Evolutionary conservation across 1,140 invertebrate species (phyloP).

Genomic region (Nomia melanderi): DNA sequence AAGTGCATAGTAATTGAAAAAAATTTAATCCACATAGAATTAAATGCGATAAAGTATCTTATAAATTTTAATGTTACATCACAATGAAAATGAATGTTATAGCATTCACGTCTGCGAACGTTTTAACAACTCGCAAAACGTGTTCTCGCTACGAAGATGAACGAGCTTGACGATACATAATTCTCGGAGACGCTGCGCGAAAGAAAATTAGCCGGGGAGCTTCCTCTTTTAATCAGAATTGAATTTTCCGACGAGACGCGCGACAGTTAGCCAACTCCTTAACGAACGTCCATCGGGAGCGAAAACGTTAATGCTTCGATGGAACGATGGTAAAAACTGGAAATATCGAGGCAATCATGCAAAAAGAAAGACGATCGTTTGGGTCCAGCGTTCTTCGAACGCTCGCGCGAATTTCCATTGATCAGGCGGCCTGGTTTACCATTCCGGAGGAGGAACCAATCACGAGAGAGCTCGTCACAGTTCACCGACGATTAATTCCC

Average conservation of each 20-base stretch:
- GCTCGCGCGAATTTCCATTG: too few species aligned
- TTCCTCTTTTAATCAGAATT: not conserved
- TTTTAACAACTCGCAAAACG: not conserved
- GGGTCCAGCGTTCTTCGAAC: not conserved
- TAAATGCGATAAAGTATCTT: too few species aligned
- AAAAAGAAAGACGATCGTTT: not conserved
- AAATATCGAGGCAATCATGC: too few species aligned
- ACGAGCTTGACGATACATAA: not conserved
- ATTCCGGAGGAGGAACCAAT: too few species aligned
- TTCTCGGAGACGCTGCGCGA: not conserved
- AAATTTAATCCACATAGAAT: too few species aligned
- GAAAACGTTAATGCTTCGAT: too few species aligned
- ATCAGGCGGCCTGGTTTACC: too few species aligned
- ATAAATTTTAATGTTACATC: too few species aligned
- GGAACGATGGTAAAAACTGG: too few species aligned
- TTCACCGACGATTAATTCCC: conserved; percentile 26
- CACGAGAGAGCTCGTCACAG: not conserved
- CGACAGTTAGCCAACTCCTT: not conserved
- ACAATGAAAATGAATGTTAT: too few species aligned
- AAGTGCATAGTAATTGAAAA: too few species aligned
- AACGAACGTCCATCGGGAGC: not conserved
- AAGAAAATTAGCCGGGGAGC: not conserved
- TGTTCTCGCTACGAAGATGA: not conserved
- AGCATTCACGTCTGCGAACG: too few species aligned
- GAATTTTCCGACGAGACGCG: not conserved